Conservation (phyloP, 2,888 invertebrate species). For the Spisula subtruncata region DNA sequence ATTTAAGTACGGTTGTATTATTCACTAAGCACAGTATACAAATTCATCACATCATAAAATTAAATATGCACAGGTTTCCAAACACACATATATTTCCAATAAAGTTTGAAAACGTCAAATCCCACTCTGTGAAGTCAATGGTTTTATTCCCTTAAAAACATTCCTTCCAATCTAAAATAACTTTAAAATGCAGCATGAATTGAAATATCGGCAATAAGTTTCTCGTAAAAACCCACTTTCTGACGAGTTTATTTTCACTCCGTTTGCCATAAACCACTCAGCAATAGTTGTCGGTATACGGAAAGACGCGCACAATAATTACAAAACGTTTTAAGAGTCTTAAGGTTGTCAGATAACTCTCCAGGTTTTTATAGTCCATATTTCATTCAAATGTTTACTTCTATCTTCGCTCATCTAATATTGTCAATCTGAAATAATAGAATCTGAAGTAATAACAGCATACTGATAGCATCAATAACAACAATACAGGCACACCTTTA, state of each 20-base stretch:
- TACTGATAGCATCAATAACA: not conserved
- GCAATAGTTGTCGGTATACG: not conserved
- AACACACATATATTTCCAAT: not conserved
- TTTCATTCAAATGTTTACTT: conserved; percentile 10
- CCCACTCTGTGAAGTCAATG: not conserved
- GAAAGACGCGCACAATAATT: not conserved
- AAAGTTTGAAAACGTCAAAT: not conserved
- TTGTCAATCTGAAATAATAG: conserved; percentile 15
- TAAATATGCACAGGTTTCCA: not conserved
- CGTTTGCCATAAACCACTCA: not conserved
- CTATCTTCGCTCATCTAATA: not conserved
- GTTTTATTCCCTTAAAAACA: not conserved
- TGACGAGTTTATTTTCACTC: not conserved
- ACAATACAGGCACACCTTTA: not conserved
- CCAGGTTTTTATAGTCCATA: not conserved
- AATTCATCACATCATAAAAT: not conserved
- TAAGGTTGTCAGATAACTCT: not conserved
- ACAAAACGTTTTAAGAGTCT: not conserved
- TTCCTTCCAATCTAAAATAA: conserved; percentile 1
- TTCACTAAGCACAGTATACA: not conserved
- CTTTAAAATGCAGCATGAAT: not conserved
- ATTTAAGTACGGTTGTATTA: not conserved
- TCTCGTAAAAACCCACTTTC: conserved; percentile 17
- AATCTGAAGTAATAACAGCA: not conserved
- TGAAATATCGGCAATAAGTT: not conserved